Evolutionary conservation across 2,797 vertebrate genomes (phyloP), one percentile per base, ranked within the genome.

Genomic region (Jordanella pulchra): DNA sequence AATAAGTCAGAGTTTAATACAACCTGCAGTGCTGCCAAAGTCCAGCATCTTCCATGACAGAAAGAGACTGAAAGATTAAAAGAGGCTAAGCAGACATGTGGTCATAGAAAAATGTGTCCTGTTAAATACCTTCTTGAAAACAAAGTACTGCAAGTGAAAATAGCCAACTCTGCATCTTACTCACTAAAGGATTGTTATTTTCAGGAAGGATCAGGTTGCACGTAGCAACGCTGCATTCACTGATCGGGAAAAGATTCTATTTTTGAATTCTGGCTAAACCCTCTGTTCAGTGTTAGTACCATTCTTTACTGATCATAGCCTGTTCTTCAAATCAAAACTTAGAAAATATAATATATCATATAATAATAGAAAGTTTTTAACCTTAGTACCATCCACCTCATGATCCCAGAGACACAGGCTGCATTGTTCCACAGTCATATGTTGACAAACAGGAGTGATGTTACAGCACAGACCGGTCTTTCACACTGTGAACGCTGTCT

Each of bases 371-470:
- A 63, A 15, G 39, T 68, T 72, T n/a, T 60, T 1, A 69, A 47
- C 32, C 0, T n/a, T 64, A 74, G 88, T 86, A 89, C 89, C 86
- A 84, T 84, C 86, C 75, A 79, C 85, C 85, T 64, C 17, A 35
- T 73, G 83, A 78, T 64, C 80, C 80, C 69, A 13, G 69, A 82
- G 72, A 93, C 89, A 93, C 84, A 81, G 76, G 77, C 73, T 17
- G 65, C 71, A 87, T 89, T 92, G 89, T 92, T 75, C 18, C 32
- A 9, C 73, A 60, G 86, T 87, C 83, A 71, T 84, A 79, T 73
- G 87, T 78, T 67, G 39, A 64, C 84, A 77, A 88, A 84, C 75
- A 77, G 84, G 75, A 75, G 81, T 78, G 60, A 87, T 84, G 84
- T 77, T 81, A 77, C 73, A 53, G 78, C 69, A 61, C 75, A 86